These are phyloP conservation scores for Lissocephala sabroskyi DNA, from an alignment of 2,888 invertebrate genomes.

Conservation along the genomic window DNA sequence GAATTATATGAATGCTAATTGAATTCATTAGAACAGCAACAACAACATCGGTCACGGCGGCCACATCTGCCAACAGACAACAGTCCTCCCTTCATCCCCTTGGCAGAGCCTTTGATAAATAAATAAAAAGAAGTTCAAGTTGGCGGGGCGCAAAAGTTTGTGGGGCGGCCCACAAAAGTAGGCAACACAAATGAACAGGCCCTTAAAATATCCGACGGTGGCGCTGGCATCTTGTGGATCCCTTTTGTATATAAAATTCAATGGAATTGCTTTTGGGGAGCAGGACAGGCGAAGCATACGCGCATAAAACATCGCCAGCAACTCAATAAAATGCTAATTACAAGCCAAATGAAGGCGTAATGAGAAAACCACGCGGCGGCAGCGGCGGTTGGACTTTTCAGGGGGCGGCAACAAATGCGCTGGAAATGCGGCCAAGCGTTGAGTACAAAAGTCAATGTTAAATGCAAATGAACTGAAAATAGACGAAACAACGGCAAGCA, in stretches of 20 bases:
- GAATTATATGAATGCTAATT: constrained; percentile 64
- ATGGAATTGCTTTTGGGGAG: too few species aligned
- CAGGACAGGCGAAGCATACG: too few species aligned
- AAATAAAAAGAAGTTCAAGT: constrained; percentile 35
- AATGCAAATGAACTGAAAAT: constrained; percentile 40
- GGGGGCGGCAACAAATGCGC: neutral
- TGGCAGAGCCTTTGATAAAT: too few species aligned
- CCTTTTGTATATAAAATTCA: too few species aligned
- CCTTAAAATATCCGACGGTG: constrained; percentile 11
- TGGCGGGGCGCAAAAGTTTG: constrained; percentile 20
- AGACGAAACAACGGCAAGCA: constrained; percentile 6
- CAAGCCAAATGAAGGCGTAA: neutral
- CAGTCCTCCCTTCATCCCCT: too few species aligned
- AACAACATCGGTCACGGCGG: constrained; percentile 28
- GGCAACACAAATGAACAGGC: constrained; percentile 17
- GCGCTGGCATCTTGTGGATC: too few species aligned
- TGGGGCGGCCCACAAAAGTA: constrained; percentile 21
- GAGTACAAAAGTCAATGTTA: constrained; percentile 23
- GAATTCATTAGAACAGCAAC: constrained; percentile 41
- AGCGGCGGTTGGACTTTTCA: neutral
- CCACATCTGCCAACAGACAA: constrained; percentile 16
- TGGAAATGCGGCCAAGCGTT: constrained; percentile 2
- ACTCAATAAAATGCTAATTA: constrained; percentile 23
- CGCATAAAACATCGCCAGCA: neutral
- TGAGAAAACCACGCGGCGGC: neutral